Base-by-base conservation (phyloP, 2,797 vertebrate species). In the Microtus agrestis region DNA sequence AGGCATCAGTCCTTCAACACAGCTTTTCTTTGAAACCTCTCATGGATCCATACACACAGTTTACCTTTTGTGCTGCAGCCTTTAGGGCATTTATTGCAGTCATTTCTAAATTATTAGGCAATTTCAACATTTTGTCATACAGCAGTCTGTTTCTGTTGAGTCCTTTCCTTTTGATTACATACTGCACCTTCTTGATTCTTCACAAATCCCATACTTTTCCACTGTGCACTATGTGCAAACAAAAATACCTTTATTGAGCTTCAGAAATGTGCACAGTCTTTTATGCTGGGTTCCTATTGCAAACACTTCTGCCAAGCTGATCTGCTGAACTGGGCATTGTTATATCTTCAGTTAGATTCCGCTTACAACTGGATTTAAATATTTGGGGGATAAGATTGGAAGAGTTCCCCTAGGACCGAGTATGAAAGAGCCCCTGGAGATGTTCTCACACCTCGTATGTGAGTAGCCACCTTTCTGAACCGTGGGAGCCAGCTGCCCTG, bases 101-200 rank as follows among this genome's bases (percentile, higher is more conserved):
- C 31, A 37, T 77, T 86, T 92, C 88, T 46, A 91, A 86, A 14
- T 46, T 81, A 29, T 54, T 87, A 85, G 43, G 87, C 67, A 89
- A 79, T 40, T 67, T 82, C 25, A 77, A 82, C 40, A 87, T 95
- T 74, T 80, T 78, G 81, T 12, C 43, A 56, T 31, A 61, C 77
- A 5, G 86, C 46, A 12, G 8, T 43, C 67, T 78, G 25, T 73
- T 89, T 78, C 82, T 94, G 59, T 74, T 54, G 31, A 63, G 21
- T 46, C 63, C 81, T 93, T 87, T 92, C 67, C 59, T 94, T 15
- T 56, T 63, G 78, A 79, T 54, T 89, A 34, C 19, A 15, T 85
- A 8, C 54, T 40, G 34, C 65, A 63, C 73, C 10, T 29, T 91
- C 51, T 81, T 96, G 27, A 29, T 85, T 90, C 43, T 90, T 95